Conservation (phyloP, 2,888 invertebrate genomes). For the Odontomyia ornata region DNA sequence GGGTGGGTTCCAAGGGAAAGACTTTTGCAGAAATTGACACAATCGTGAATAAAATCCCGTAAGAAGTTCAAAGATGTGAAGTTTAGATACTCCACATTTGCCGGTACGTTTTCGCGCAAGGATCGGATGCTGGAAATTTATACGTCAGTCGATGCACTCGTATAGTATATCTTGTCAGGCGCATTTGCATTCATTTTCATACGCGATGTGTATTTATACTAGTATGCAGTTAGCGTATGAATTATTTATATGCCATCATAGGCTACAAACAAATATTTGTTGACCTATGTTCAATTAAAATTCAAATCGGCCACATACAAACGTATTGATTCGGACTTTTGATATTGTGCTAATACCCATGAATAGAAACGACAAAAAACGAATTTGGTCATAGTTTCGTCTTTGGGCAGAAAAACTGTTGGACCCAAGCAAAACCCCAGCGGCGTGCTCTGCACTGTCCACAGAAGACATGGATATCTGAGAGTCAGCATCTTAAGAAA, state of each 20-base stretch:
- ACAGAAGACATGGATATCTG: not conserved
- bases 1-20: slow-evolving; percentile 25
- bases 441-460: not conserved
- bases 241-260: slow-evolving; percentile 41
- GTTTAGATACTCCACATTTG: not conserved
- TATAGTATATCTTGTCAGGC: not conserved
- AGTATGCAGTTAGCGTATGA: slow-evolving; percentile 38
- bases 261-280: slow-evolving; percentile 42
- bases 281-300: slow-evolving; percentile 47
- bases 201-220: not conserved
- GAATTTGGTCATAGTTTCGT: slow-evolving; percentile 32
- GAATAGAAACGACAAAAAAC: slow-evolving; percentile 24
- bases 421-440: slow-evolving; percentile 5
- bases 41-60: slow-evolving; percentile 45
- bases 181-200: slow-evolving; percentile 39
- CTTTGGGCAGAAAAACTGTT: slow-evolving; percentile 5
- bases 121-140: too few relatives aligned
- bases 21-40: slow-evolving; percentile 33
- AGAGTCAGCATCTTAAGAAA: not conserved
- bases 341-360: slow-evolving; percentile 34
- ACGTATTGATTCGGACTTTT: slow-evolving; percentile 12
- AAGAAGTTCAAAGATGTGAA: slow-evolving; percentile 15
- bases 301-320: slow-evolving; percentile 41
- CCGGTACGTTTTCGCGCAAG: too few relatives aligned
- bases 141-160: too few relatives aligned